Percentiles rank a stretch among this genome's conserved stretches.
Conservation (phyloP, 2,888 invertebrate genomes). For the Yponomeuta sedellus region DNA sequence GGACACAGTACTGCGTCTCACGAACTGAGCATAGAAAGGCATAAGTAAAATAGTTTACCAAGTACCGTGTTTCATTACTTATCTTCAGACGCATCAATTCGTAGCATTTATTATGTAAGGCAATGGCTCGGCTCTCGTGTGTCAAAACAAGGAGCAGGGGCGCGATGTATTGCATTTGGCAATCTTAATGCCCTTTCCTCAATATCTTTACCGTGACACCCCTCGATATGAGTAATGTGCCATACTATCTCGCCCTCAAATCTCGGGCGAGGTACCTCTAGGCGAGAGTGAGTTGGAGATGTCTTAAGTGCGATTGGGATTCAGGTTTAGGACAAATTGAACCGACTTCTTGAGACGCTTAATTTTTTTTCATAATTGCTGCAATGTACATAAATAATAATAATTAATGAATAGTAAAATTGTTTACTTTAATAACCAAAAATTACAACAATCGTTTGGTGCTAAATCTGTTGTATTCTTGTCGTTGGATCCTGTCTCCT, state of each 20-base stretch:
- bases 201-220: slow-evolving; percentile 72
- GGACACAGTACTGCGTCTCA: no score
- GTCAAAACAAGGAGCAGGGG: slow-evolving; percentile 72
- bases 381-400: no score
- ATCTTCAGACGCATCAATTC: slow-evolving; percentile 74
- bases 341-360: no score
- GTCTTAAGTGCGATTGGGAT: neutral
- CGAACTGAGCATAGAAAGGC: no score
- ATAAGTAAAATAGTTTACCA: neutral
- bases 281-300: neutral
- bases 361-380: no score
- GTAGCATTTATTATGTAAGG: slow-evolving; percentile 65
- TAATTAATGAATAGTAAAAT: no score
- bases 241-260: slow-evolving; percentile 68
- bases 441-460: no score
- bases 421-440: no score
- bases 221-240: slow-evolving; percentile 74
- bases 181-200: slow-evolving; percentile 75
- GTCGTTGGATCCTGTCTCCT: no score
- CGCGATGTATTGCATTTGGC: slow-evolving; percentile 71
- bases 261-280: slow-evolving; percentile 28
- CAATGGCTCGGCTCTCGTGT: neutral
- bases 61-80: slow-evolving; percentile 54
- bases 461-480: no score
- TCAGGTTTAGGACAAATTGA: no score